Evolutionary conservation across 2,797 vertebrate species (phyloP).

Genomic region (Pseudochirops corinnae): DNA sequence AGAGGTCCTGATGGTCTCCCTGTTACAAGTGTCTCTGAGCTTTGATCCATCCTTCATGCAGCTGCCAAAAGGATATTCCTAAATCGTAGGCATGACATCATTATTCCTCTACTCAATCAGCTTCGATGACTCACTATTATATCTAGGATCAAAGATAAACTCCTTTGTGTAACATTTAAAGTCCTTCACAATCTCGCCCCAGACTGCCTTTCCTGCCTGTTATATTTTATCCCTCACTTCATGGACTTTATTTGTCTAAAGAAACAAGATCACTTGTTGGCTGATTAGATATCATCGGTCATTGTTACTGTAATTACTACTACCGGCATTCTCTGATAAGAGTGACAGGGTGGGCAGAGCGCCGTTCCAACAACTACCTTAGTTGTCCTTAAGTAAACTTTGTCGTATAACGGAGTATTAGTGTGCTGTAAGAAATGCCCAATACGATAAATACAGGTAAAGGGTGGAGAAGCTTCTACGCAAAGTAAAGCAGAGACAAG

Average conservation of each 20-base stretch:
- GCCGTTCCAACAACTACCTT: not conserved
- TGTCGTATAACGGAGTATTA: not conserved
- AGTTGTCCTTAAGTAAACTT: not conserved
- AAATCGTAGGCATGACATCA: not conserved
- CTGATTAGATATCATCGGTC: not conserved
- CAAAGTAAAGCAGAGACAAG: not conserved
- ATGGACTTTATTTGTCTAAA: not conserved
- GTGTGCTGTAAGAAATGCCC: not conserved
- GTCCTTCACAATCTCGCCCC: not conserved
- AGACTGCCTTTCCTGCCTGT: not conserved
- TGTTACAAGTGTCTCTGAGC: not conserved
- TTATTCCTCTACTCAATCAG: not conserved
- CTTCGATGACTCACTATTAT: not conserved
- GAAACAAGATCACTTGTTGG: not conserved
- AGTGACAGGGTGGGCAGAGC: not conserved
- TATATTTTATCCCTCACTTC: not conserved
- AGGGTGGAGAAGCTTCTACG: not conserved
- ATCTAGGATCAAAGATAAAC: not conserved
- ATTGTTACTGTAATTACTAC: not conserved
- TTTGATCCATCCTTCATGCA: not conserved
- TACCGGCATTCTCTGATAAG: not conserved
- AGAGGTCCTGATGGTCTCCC: not conserved
- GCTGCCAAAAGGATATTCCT: not conserved
- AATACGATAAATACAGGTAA: not conserved
- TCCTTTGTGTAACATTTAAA: not conserved